Base-by-base conservation (phyloP, 2,797 vertebrate genomes). In the Manis crassicaudata region DNA sequence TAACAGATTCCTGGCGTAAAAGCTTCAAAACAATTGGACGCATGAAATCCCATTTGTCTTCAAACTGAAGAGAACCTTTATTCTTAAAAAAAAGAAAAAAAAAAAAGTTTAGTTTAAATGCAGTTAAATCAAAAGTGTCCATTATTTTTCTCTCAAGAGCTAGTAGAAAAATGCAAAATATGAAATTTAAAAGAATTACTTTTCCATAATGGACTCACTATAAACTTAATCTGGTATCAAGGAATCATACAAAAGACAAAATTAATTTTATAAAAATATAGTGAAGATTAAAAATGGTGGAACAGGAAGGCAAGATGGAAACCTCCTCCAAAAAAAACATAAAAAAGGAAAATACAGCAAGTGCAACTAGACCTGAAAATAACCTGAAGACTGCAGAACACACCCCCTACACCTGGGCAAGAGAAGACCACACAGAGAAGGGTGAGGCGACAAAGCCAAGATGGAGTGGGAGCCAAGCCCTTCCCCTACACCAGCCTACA, bases 11-110 rank as follows among this genome's bases (percentile, higher is more conserved):
- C 97, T 99, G 99, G 95, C 99, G 99, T 96, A 99, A 99, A 98
- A 99, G 99, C 98, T 99, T 99, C 98, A 99, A 98, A 92, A 99
- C 99, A 1, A 99, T 99, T 43, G 99, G 99, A 77, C 99, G 99
- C 99, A 99, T 99, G 98, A 99, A 99, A 98, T 99, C 99, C 99
- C 99, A 99, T 98, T 99, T 99, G 98, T 99, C 99, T 99, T 99
- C 99, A 99, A 99, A 99, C 92, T 99, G 99, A 98, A 99, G 99
- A 82, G 99, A 99, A 98, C 99, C 99, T 99, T 99, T 99, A 99
- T 99, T 99, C 99, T 99, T 97, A 5, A 88, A 92, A 77, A 83
- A 88, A 92, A 77, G 81, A 84, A 94, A 96, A 91, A 97, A 97
- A 7, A 90, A 93, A 84, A 96, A 90, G 58, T 88, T 98, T 94